These are phyloP conservation scores for Phycodurus eques DNA, from an alignment of 2,113 vertebrate species.

Conservation along the genomic window DNA sequence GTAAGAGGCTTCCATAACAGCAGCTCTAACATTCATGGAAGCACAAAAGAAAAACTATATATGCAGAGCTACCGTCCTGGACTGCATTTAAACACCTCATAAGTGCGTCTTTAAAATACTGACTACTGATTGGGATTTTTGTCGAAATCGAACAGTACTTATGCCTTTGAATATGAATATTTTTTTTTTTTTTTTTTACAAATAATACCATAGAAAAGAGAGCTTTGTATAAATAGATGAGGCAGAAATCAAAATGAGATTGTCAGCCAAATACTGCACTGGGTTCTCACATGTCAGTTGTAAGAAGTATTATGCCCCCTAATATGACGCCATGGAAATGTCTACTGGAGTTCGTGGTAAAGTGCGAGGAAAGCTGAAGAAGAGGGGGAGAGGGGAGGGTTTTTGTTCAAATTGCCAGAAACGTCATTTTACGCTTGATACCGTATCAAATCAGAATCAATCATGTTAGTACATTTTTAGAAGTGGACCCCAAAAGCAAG, in stretches of 20 bases:
- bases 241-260: not conserved
- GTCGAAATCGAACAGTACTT: not conserved
- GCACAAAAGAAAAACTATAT: not conserved
- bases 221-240: not conserved
- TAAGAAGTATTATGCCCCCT: not conserved
- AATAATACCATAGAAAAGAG: conserved; percentile 2
- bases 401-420: conserved; percentile 39
- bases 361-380: conserved; percentile 64
- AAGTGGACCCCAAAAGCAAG: not conserved
- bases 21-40: not conserved
- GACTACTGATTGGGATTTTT: conserved; percentile 5
- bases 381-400: not conserved
- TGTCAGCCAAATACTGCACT: conserved; percentile 2
- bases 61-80: not conserved
- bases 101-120: conserved; percentile 38
- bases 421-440: conserved; percentile 56
- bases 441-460: conserved; percentile 10
- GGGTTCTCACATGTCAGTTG: not conserved
- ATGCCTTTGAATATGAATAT: conserved; percentile 5
- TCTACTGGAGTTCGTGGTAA: conserved; percentile 65
- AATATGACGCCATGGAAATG: not conserved
- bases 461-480: not conserved
- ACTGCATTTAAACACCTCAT: not conserved
- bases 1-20: not conserved
- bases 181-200: not conserved